Evolutionary conservation across 2,888 invertebrate species (phyloP), one percentile per base, ranked within the genome.

Genomic region (Nasonia oneida): DNA sequence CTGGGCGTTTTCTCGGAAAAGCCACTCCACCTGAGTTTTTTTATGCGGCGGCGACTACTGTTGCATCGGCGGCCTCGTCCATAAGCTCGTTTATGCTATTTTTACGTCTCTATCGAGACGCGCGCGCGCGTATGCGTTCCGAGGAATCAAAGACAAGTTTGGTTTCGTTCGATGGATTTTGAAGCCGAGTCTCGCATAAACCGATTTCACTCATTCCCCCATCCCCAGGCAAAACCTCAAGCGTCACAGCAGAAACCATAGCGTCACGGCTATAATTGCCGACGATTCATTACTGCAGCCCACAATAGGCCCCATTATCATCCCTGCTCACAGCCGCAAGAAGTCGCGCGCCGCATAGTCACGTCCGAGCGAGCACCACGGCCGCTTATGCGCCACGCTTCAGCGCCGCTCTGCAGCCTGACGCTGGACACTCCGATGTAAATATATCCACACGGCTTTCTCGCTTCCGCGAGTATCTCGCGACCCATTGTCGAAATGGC

Each of bases 1-100:
- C 67, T 71, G 73, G 78, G 83, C 78, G 78, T 83, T 83, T 83
- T 83, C 83, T 83, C 61, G 50, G 64, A 64, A 77, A 83, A 61
- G 71, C 33, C 75, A 57, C 23, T 78, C 39, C 47, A 29, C 29
- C 37, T n/a, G n/a, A 61, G n/a, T 61, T 67, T 67, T 67, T 67
- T 61, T 57, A 29, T 29, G 29, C 18, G 18, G 2, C 67, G 15
- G 33, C 15, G 39, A 61, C 67, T 64, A 42, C n/a, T 83, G 61
- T 73, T 73, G 14, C 29, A 29, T 2, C n/a, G 3, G 29, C 23
- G 67, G 33, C 67, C 33, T 67, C 67, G 15, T 33, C 33, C n/a
- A 29, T 77, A 8, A 50, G 23, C 33, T 18, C 53, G 50, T 42
- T 42, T 23, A 29, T 29, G 53, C 76, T 37, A 76, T 76, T 78